Percentiles rank a stretch among this genome's conserved stretches.
These are phyloP conservation scores for Phyllostomus hastatus DNA, from an alignment of 2,113 vertebrate species.

Conservation along the genomic window DNA sequence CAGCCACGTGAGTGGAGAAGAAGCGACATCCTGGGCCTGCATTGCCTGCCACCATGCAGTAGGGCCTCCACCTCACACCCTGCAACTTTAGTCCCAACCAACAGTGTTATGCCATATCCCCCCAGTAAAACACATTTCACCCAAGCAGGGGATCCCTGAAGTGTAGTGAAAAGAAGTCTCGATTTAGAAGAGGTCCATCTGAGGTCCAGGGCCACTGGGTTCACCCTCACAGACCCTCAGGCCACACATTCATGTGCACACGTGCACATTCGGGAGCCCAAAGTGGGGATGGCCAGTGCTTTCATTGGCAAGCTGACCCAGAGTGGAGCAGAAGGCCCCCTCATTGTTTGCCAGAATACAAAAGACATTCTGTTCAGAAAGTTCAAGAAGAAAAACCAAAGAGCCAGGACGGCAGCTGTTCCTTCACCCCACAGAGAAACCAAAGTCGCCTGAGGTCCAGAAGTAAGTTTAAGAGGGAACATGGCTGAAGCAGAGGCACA, in stretches of 20 bases:
- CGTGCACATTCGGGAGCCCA: constrained; percentile 28
- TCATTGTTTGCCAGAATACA: constrained; percentile 91
- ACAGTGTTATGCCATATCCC: background rate
- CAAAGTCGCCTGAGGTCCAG: background rate
- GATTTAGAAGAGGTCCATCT: background rate
- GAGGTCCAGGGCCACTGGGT: background rate
- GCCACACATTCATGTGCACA: background rate
- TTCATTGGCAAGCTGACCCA: constrained; percentile 76
- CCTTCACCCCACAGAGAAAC: constrained; percentile 51
- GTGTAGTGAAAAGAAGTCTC: background rate
- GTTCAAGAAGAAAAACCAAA: constrained; percentile 80
- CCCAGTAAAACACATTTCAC: background rate
- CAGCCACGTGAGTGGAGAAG: background rate
- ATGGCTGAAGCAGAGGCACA: background rate
- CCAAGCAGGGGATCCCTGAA: background rate
- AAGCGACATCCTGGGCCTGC: background rate
- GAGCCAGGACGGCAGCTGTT: constrained; percentile 76
- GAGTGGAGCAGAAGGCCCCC: constrained; percentile 82
- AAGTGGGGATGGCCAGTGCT: constrained; percentile 71
- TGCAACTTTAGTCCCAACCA: background rate
- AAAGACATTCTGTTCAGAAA: constrained; percentile 87
- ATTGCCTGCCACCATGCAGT: background rate
- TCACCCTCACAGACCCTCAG: background rate
- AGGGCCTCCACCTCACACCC: background rate
- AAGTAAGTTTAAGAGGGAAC: background rate